phyloP scores from a whole-genome alignment of 2,888 invertebrate genomes.

The Trachelus troglodyta region DNA sequence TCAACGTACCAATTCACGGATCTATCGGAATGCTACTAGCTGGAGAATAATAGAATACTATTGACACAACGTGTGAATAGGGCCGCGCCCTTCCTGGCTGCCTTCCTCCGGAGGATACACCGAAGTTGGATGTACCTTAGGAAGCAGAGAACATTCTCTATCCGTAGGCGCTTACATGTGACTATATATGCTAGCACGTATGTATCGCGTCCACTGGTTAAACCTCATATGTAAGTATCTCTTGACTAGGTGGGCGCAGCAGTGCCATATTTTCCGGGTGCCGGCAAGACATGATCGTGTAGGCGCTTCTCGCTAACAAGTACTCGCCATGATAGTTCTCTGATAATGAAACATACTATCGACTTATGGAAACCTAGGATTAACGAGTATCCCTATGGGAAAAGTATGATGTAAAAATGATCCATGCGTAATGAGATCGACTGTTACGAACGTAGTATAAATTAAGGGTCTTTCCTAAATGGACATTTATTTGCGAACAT shows the following conservation, averaged over 20 bases:
- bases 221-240: conserved; percentile 11
- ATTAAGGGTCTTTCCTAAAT: neutral
- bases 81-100: conserved; percentile 2
- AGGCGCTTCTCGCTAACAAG: conserved; percentile 24
- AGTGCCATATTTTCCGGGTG: conserved; percentile 14
- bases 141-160: neutral
- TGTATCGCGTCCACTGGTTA: neutral
- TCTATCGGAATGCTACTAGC: neutral
- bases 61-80: conserved; percentile 3
- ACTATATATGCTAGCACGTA: neutral
- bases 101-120: neutral
- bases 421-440: neutral
- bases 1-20: neutral
- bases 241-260: conserved; percentile 27
- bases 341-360: conserved; percentile 24
- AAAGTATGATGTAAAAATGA: neutral
- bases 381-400: neutral
- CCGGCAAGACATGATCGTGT: conserved; percentile 17
- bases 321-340: conserved; percentile 22
- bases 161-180: conserved; percentile 3
- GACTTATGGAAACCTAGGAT: conserved; percentile 9
- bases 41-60: neutral
- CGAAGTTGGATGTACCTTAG: neutral
- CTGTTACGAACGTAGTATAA: neutral
- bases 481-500: neutral